phyloP scores from a whole-genome alignment of 2,113 vertebrate species.

The Melanerpes aurifrons region DNA sequence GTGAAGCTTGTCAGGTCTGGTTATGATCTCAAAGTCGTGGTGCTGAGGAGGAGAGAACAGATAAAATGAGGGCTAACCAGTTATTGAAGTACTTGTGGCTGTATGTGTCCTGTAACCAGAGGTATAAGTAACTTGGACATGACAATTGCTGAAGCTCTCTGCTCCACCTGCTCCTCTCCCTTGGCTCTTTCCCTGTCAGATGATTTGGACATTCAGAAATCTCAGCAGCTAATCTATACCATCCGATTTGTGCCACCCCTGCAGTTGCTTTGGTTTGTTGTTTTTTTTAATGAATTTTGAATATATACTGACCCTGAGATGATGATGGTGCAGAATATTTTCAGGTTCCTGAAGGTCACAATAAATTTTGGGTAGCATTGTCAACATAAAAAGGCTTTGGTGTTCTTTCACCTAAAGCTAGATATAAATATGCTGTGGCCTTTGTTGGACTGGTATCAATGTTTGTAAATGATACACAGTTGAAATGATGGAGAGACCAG shows the following conservation, averaged over 20 bases:
- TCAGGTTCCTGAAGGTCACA: slow-evolving; percentile 43
- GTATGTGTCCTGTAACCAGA: neutral
- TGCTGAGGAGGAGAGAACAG: neutral
- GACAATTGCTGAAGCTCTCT: neutral
- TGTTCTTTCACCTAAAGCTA: slow-evolving; percentile 47
- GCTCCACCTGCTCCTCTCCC: neutral
- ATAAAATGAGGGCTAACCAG: neutral
- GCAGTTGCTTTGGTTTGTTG: neutral
- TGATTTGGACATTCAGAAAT: slow-evolving; percentile 51
- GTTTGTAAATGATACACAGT: slow-evolving; percentile 17
- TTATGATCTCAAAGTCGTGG: neutral
- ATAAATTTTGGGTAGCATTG: slow-evolving; percentile 35
- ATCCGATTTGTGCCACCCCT: slow-evolving; percentile 48
- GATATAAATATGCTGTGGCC: slow-evolving; percentile 18
- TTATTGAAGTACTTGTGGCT: neutral
- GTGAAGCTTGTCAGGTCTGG: neutral
- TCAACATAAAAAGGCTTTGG: slow-evolving; percentile 18
- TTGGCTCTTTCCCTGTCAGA: neutral
- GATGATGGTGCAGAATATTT: slow-evolving; percentile 35
- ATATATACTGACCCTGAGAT: slow-evolving; percentile 35
- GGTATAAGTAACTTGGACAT: slow-evolving; percentile 16
- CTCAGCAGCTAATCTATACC: slow-evolving; percentile 49
- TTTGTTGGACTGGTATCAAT: slow-evolving; percentile 21
- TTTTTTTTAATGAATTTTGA: slow-evolving; percentile 52
- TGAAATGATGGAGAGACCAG: neutral